Base-by-base conservation (phyloP, 2,113 vertebrate species). In the Marmota flaviventris region DNA sequence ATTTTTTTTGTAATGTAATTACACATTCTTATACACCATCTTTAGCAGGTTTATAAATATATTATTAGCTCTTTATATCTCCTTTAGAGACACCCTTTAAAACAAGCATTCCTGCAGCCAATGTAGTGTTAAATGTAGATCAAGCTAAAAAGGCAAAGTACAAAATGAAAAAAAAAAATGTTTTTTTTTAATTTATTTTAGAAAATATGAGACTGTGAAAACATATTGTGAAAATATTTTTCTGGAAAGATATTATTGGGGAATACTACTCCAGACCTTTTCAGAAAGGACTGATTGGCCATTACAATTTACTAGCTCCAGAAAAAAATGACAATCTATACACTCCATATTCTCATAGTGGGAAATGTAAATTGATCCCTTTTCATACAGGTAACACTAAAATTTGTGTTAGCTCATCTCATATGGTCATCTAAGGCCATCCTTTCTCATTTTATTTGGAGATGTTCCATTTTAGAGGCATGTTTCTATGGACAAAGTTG, bases 1-100 rank as follows among this genome's bases (percentile, higher is more conserved):
- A 98, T 98, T 14, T 22, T 22, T 98, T 98, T 98, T 93, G 94
- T 98, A 96, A 98, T 58, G 75, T 97, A 97, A 97, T 95, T 97
- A 51, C 94, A 86, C 78, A 96, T 97, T 96, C 56, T 72, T 97
- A 39, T 96, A 7, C 27, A 90, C 65, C 88, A 97, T 96, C 96
- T 97, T 95, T 95, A 98, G 94, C 45, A 98, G 72, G 22, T 37
- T 98, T 97, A 97, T 98, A 93, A 98, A 98, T 97, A 97, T 97
- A 97, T n/a, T 93, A 97, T 95, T 83, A 97, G 92, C 7, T 93
- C 61, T 97, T 97, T 97, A 96, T 96, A 95, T 75, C 37, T 84
- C 73, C 67, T 72, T 24, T 89, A 51, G 22, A 95, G 17, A 32
- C 51, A 96, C 32, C 45, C 9, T 82, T 37, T 91, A 63, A 83